These are phyloP conservation scores for Koerneria pararmatus DNA, from an alignment of 2,888 invertebrate species.

Conservation along the genomic window DNA sequence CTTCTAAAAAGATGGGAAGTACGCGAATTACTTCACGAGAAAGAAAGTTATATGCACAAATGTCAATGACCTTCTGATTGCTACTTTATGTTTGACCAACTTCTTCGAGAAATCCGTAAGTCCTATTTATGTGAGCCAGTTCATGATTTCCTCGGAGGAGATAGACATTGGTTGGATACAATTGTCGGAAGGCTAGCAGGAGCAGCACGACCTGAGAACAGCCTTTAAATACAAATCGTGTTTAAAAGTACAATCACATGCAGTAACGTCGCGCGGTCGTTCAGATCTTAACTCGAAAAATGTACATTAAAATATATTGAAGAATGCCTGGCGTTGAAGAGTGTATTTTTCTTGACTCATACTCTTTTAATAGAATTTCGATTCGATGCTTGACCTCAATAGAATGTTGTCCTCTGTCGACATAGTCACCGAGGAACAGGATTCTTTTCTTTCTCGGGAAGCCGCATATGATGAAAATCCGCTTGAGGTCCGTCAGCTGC, in stretches of 20 bases:
- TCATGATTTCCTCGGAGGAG: slow-evolving; percentile 41
- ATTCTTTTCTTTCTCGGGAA: slow-evolving; percentile 1
- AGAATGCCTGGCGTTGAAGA: neutral
- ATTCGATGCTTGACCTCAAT: slow-evolving; percentile 7
- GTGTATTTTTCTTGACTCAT: neutral
- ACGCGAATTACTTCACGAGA: no score
- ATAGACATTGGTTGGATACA: slow-evolving; percentile 38
- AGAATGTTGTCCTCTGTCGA: slow-evolving; percentile 19
- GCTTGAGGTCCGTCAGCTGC: slow-evolving; percentile 12
- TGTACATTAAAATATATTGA: neutral
- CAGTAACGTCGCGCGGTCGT: neutral
- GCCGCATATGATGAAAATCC: slow-evolving; percentile 9
- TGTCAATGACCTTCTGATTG: no score
- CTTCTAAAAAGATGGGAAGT: no score
- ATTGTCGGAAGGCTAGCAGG: slow-evolving; percentile 32
- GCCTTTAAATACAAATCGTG: no score
- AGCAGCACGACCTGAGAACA: slow-evolving; percentile 30
- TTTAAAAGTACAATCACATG: neutral
- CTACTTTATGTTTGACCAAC: no score
- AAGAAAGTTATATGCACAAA: no score
- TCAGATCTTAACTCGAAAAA: neutral
- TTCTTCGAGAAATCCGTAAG: slow-evolving; percentile 36
- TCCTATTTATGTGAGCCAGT: slow-evolving; percentile 35
- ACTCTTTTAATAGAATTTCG: neutral
- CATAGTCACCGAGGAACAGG: slow-evolving; percentile 21